phyloP scores from a whole-genome alignment of 2,797 vertebrate genomes.

The Intellagama lesueurii region DNA sequence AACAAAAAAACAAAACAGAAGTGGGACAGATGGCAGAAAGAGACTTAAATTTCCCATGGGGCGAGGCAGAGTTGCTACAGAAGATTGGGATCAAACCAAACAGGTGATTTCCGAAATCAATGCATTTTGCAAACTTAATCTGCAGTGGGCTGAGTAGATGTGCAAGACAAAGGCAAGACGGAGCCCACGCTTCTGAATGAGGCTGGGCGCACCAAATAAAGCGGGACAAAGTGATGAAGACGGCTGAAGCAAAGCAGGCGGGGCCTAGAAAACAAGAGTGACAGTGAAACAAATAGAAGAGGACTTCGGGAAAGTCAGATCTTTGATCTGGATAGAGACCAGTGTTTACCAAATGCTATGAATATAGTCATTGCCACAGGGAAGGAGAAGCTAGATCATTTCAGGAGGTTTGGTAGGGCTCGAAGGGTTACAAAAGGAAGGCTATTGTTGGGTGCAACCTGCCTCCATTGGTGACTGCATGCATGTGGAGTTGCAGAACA shows the following conservation, averaged over 20 bases:
- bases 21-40: conserved; percentile 70
- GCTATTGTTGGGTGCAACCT: too few relatives aligned
- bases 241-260: not conserved
- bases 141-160: conserved; percentile 3
- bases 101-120: conserved; percentile 68
- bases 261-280: not conserved
- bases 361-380: not conserved
- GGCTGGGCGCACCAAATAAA: conserved; percentile 17
- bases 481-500: too few relatives aligned
- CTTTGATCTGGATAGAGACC: not conserved
- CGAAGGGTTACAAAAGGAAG: too few relatives aligned
- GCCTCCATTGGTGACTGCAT: too few relatives aligned
- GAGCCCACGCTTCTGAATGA: conserved; percentile 45
- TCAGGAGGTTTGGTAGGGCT: too few relatives aligned
- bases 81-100: conserved; percentile 71
- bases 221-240: not conserved
- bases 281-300: not conserved
- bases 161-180: not conserved
- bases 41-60: conserved; percentile 70
- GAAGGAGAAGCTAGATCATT: not conserved
- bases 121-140: conserved; percentile 68
- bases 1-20: conserved; percentile 39
- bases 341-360: not conserved
- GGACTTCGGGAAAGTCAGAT: not conserved
- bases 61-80: conserved; percentile 66